phyloP scores from a whole-genome alignment of 2,113 vertebrate genomes.

The Apteryx mantelli region DNA sequence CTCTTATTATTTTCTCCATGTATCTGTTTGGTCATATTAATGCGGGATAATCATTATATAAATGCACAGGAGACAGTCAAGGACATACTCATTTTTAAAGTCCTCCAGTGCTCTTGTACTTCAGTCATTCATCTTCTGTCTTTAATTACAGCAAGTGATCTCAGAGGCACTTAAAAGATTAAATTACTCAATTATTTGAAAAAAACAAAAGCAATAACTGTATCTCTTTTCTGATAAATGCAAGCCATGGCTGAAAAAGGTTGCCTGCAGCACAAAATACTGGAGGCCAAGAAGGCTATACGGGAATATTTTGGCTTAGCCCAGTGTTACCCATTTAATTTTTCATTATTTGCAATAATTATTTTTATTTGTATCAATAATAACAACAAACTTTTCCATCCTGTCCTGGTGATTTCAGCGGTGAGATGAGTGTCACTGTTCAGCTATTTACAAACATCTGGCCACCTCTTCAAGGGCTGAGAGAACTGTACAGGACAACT shows the following conservation, averaged over 20 bases:
- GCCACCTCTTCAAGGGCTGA: background rate
- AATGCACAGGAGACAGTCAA: constrained; percentile 45
- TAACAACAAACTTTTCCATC: background rate
- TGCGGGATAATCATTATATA: constrained; percentile 32
- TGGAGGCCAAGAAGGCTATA: background rate
- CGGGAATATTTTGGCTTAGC: background rate
- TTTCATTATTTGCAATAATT: background rate
- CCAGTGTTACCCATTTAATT: background rate
- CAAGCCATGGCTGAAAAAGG: constrained; percentile 14
- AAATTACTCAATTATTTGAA: constrained; percentile 66
- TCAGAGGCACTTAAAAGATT: constrained; percentile 70
- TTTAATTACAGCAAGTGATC: constrained; percentile 67
- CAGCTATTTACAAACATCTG: background rate
- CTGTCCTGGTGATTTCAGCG: background rate
- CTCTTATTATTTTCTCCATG: constrained; percentile 44
- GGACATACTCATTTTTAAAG: constrained; percentile 50
- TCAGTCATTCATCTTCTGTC: constrained; percentile 59
- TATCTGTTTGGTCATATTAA: constrained; percentile 44
- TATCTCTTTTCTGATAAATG: constrained; percentile 63
- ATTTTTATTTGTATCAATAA: background rate
- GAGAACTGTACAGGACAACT: background rate
- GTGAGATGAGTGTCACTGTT: background rate
- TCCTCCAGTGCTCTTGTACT: constrained; percentile 1
- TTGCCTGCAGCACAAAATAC: constrained; percentile 6
- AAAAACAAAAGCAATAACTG: constrained; percentile 48